Conservation (phyloP, 2,797 vertebrate genomes). For the Apogon talboti region DNA sequence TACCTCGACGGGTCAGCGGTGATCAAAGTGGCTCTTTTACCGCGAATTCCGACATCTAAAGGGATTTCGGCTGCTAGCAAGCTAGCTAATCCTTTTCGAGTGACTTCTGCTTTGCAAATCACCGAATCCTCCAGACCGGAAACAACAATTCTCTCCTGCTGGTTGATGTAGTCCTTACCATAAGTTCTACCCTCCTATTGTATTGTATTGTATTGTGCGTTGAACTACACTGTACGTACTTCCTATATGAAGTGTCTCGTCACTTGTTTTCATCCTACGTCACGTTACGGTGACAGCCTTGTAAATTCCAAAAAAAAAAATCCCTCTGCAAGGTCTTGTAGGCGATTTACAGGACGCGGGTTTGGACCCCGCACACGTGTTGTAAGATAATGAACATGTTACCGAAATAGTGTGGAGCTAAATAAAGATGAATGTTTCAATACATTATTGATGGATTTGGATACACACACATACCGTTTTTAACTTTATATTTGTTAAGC, state of each 20-base stretch:
- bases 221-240: constrained; percentile 64
- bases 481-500: too few species aligned
- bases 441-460: too few species aligned
- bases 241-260: too few species aligned
- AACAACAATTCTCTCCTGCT: not conserved
- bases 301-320: fast-evolving
- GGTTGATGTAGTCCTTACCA: constrained; percentile 69
- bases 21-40: constrained; percentile 40
- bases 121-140: constrained; percentile 29
- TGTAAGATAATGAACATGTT: too few species aligned
- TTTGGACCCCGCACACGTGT: too few species aligned
- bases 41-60: constrained; percentile 63
- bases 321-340: fast-evolving
- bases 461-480: too few species aligned
- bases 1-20: constrained; percentile 60
- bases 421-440: too few species aligned
- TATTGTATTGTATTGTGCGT: not conserved
- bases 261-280: constrained; percentile 45
- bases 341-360: not conserved
- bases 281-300: constrained; percentile 8
- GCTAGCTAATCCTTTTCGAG: constrained; percentile 78
- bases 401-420: too few species aligned
- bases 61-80: constrained; percentile 58
- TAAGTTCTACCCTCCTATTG: fast-evolving
- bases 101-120: constrained; percentile 73